Conservation (phyloP, 2,888 invertebrate species). For the Morpho achilles region DNA sequence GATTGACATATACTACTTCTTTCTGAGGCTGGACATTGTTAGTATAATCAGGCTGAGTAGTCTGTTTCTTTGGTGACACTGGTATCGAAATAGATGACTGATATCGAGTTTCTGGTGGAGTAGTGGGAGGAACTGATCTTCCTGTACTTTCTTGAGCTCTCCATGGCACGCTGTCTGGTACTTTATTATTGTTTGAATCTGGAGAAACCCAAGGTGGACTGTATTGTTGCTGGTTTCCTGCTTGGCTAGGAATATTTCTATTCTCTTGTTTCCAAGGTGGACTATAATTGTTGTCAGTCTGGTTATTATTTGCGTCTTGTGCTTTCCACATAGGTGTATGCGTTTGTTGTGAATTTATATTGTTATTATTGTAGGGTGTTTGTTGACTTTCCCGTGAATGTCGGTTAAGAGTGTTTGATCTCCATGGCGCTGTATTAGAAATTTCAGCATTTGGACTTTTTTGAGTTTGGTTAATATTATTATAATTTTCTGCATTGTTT, state of each 20-base stretch:
- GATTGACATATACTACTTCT: constrained; percentile 67
- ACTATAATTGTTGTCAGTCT: constrained; percentile 43
- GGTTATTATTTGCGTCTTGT: constrained; percentile 52
- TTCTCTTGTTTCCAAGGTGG: constrained; percentile 59
- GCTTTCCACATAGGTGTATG: constrained; percentile 60
- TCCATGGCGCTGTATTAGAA: constrained; percentile 57
- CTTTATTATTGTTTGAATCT: constrained; percentile 53
- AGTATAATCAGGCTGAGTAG: constrained; percentile 51
- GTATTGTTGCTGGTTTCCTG: constrained; percentile 46
- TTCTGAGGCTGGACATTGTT: constrained; percentile 47
- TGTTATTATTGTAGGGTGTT: constrained; percentile 44
- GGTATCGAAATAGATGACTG: constrained; percentile 74
- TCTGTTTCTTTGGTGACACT: constrained; percentile 59
- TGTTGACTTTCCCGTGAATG: constrained; percentile 49
- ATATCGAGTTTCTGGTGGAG: constrained; percentile 56
- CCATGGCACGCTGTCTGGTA: constrained; percentile 49
- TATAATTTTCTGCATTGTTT: constrained; percentile 35
- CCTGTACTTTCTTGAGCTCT: constrained; percentile 42
- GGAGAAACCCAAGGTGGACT: constrained; percentile 53
- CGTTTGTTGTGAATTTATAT: constrained; percentile 45
- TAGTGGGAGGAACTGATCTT: constrained; percentile 38
- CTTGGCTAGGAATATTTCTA: constrained; percentile 33
- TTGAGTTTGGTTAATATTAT: constrained; percentile 43
- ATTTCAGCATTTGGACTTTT: constrained; percentile 43
- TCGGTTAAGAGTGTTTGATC: constrained; percentile 60